Evolutionary conservation across 2,797 vertebrate species (phyloP).

Genomic region (Halcyon leucocephala): DNA sequence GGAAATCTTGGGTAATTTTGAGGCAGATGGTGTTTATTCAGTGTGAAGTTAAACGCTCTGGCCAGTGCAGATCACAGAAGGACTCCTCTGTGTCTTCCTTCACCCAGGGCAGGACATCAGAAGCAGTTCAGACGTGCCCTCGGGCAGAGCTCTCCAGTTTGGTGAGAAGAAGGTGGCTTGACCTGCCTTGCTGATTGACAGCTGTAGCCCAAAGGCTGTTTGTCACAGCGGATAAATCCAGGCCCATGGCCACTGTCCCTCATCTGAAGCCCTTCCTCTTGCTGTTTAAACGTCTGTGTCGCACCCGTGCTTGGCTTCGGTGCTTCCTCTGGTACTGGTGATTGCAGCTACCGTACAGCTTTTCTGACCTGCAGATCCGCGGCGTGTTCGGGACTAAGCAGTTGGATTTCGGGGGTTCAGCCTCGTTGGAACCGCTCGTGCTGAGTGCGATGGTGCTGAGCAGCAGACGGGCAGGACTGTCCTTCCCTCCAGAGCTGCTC

Average conservation of each 20-base stretch:
- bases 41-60: neutral
- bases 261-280: neutral
- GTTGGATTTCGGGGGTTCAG: neutral
- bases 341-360: neutral
- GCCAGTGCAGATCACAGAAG: neutral
- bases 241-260: rapidly evolving
- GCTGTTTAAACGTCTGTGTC: neutral
- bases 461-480: neutral
- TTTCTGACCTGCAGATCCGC: neutral
- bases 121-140: neutral
- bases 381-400: neutral
- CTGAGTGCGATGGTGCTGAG: neutral
- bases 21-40: neutral
- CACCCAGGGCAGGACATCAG: neutral
- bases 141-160: neutral
- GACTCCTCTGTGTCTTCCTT: neutral
- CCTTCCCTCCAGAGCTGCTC: neutral
- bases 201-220: neutral
- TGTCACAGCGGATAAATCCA: neutral
- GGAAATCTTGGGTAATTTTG: neutral
- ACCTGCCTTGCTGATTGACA: neutral
- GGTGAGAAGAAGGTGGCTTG: neutral
- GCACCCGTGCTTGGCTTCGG: neutral
- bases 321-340: neutral
- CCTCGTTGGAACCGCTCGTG: rapidly evolving